Evolutionary conservation across 1,140 invertebrate genomes (phyloP), one percentile per base, ranked within the genome.

Genomic region (Camponotus pennsylvanicus): DNA sequence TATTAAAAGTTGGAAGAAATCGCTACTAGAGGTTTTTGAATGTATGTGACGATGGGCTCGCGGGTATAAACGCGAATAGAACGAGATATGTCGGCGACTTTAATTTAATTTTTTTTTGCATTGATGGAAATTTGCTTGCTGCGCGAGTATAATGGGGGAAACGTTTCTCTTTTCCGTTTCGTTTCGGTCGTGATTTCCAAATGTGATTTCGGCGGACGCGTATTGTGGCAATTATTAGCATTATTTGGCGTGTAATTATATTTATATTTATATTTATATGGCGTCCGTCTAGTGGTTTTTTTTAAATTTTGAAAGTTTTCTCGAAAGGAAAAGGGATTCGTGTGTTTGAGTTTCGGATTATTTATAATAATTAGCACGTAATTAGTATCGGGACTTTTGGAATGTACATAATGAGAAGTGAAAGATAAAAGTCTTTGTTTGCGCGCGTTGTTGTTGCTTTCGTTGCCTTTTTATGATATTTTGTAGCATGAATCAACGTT

Each of bases 1-100:
- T 90, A 90, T 83, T 86, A 86, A 89, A 87, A 87, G 80, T 91
- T 89, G 90, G 90, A 91, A 87, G 90, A 91, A 91, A 91, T 89
- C 76, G 90, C 90, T 77, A 90, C 79, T 75, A 75, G 85, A 87
- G 88, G 73, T 82, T 59, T 73, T 42, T 34, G 69, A 64, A 77
- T 27, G 40, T 32, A 21, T 71, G 15, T 52, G 42, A 83, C 18
- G 40, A 61, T 55, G 55, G n/a, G 52, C 5, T 75, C 13, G 79
- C 13, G 11, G 6, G 3, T 18, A 15, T 11, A 61, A 45, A 49
- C 27, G 57, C 49, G 77, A 77, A 55, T 55, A 13, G 40, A 32
- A 32, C 21, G 57, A 52, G 49, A 18, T 18, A 73, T 18, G 64
- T 57, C 45, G 21, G n/a, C 42, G 61, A 61, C 4, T 55, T 67